Evolutionary conservation across 1,140 invertebrate species (phyloP), one percentile per base, ranked within the genome.

Genomic region (Nomia melanderi): DNA sequence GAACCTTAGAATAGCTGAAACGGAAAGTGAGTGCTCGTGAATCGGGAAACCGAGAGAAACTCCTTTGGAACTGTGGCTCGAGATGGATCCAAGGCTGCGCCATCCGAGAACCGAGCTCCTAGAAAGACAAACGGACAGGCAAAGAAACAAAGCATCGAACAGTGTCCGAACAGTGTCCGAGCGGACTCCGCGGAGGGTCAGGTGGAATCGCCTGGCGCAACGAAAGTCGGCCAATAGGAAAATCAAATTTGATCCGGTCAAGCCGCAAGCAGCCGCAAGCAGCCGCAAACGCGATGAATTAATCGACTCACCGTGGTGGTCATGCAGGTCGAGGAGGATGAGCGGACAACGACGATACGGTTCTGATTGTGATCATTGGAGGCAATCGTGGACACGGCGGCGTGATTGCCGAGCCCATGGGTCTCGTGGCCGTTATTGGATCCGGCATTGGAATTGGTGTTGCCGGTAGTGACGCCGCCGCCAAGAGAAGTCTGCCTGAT

Each of bases 301-400:
- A 76, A 71, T 71, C 67, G 50, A 88, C 87, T 90, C 85, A 90
- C 90, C 85, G 87, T 77, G 62, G 86, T 86, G 66, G 89, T 90
- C 84, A 90, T 87, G 62, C 87, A 88, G 60, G 86, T 85, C 67
- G 89, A 85, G 56, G 89, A 86, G 57, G 91, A 86, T 39, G 91
- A 91, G 79, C 91, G 86, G 29, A 92, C 90, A 78, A 92, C 91
- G 81, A 92, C 91, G 78, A 92, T 92, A 66, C 90, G 87, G 83
- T 92, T 92, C 81, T 92, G 91, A 80, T 92, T 91, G 85, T 92
- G 90, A 83, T 92, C 91, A 78, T 86, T 90, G 62, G 86, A 87
- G 56, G 87, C 86, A 47, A 86, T 86, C 69, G 85, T 88, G 60
- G 87, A 86, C 29, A 88, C 86, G 29, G 87, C 72, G 3, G 74